phyloP scores from a whole-genome alignment of 2,888 invertebrate species.

The Smittia aterrima region DNA sequence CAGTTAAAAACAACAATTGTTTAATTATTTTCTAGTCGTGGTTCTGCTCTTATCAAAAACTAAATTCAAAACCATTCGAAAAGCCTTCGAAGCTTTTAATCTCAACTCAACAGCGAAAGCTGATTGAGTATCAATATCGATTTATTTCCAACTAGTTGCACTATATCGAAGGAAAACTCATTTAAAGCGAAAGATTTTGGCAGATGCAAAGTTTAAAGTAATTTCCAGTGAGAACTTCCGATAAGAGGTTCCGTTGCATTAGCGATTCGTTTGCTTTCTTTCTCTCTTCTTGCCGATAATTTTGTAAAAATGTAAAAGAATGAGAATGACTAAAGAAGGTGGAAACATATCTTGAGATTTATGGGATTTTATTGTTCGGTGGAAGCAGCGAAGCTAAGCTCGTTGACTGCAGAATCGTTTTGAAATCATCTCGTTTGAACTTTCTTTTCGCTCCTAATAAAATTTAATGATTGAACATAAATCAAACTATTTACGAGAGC shows the following conservation, averaged over 20 bases:
- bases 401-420: not conserved
- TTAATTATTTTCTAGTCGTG: too few relatives aligned
- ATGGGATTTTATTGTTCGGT: slow-evolving; percentile 11
- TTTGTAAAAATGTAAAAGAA: not conserved
- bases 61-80: too few relatives aligned
- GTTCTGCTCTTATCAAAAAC: too few relatives aligned
- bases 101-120: too few relatives aligned
- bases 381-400: not conserved
- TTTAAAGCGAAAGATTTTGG: too few relatives aligned
- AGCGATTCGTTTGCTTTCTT: not conserved
- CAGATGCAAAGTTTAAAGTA: not conserved
- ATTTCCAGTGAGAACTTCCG: not conserved
- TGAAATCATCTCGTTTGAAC: not conserved
- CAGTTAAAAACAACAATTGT: too few relatives aligned
- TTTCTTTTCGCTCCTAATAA: not conserved
- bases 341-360: not conserved
- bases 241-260: not conserved
- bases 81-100: too few relatives aligned
- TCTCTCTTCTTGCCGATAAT: not conserved
- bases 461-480: slow-evolving; percentile 5
- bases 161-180: too few relatives aligned
- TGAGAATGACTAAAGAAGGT: slow-evolving; percentile 1
- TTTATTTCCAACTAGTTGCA: too few relatives aligned
- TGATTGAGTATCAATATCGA: too few relatives aligned
- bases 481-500: not conserved